Percentiles rank a stretch among this genome's conserved stretches.
Evolutionary conservation across 2,113 vertebrate genomes (phyloP).

Genomic region (Bubo bubo): DNA sequence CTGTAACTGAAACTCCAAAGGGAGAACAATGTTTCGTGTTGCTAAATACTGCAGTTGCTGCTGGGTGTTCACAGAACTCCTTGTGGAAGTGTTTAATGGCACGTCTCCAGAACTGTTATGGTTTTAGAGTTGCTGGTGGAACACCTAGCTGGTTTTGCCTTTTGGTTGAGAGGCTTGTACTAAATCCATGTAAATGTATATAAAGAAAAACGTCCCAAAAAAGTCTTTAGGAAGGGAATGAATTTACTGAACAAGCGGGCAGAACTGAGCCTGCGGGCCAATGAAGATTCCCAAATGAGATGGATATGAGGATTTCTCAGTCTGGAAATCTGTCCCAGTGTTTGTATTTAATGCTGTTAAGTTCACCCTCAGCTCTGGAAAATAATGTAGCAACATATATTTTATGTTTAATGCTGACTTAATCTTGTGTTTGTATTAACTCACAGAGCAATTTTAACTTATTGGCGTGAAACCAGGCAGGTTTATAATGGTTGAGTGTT

Average conservation of each 20-base stretch:
- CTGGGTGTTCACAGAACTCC: accelerated
- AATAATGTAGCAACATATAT: background rate
- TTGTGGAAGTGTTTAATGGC: background rate
- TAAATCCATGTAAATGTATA: background rate
- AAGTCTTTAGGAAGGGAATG: background rate
- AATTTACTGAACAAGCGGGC: background rate
- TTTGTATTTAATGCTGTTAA: background rate
- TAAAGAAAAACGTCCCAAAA: background rate
- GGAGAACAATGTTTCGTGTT: background rate
- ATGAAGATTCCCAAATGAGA: background rate
- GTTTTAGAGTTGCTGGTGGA: background rate
- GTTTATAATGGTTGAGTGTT: background rate
- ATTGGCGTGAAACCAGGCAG: background rate
- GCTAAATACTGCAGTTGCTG: background rate
- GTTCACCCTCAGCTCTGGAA: background rate
- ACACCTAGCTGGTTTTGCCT: background rate
- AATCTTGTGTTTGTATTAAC: constrained; percentile 12
- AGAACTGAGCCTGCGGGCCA: background rate
- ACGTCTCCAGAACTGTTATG: accelerated
- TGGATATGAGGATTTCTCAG: background rate
- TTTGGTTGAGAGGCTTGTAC: background rate
- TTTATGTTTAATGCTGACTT: constrained; percentile 28
- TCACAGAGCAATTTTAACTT: background rate
- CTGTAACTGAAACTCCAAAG: background rate
- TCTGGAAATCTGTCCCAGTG: background rate